These are phyloP conservation scores for Epinotia bilunana DNA, from an alignment of 2,888 invertebrate genomes.

Conservation along the genomic window DNA sequence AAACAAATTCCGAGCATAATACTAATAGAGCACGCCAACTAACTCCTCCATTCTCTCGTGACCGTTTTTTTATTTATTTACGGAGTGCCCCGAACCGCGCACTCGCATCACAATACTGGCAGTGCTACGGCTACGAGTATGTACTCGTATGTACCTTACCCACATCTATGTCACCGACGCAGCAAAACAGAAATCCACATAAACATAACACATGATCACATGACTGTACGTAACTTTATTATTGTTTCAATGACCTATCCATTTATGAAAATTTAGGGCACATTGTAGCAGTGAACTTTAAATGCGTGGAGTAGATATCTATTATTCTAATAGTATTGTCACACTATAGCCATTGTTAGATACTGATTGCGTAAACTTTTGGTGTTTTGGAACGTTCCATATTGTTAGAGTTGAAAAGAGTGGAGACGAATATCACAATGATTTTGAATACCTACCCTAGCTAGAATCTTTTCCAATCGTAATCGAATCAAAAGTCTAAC, in stretches of 20 bases:
- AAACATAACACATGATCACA: neutral
- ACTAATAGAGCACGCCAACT: slow-evolving; percentile 46
- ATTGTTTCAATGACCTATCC: neutral
- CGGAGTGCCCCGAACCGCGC: neutral
- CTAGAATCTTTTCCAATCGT: too few species aligned
- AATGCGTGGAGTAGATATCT: neutral
- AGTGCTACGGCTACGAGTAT: too few species aligned
- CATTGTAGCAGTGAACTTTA: slow-evolving; percentile 21
- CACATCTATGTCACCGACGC: neutral
- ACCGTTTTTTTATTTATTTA: slow-evolving; percentile 23
- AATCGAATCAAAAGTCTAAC: neutral
- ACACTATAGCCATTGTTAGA: slow-evolving; percentile 23
- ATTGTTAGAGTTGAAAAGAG: neutral
- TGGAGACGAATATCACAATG: neutral
- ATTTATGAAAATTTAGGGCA: neutral
- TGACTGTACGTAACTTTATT: neutral
- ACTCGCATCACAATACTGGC: neutral
- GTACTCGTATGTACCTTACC: too few species aligned
- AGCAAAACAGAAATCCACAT: neutral
- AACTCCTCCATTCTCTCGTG: slow-evolving; percentile 23
- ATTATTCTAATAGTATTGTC: slow-evolving; percentile 12
- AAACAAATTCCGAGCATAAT: slow-evolving; percentile 67
- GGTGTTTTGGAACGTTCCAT: slow-evolving; percentile 8
- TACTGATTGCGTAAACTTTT: slow-evolving; percentile 22
- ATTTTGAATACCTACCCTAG: neutral